Base-by-base conservation (phyloP, 2,797 vertebrate genomes). In the Distichodus sexfasciatus region DNA sequence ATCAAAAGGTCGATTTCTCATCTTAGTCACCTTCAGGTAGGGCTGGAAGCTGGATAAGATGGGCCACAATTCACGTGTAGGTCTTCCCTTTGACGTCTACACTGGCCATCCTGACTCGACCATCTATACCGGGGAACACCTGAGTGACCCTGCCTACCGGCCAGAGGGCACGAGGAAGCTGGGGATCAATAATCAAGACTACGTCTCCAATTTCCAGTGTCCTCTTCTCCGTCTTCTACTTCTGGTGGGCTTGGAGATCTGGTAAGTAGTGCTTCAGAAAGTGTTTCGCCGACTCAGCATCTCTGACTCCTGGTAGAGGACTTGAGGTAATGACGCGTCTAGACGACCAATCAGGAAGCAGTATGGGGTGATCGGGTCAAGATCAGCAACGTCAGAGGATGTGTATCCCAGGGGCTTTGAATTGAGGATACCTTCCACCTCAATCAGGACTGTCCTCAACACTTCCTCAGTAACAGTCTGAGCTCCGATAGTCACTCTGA, bases 161-260 rank as follows among this genome's bases (percentile, higher is more conserved):
- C 36, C 57, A 60, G 24, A 28, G 36, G n/a, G 57, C 35, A 19
- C 57, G 15, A 8, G 31, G 55, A 35, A 60, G 57, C n/a, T 41
- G 57, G 4, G 21, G 24, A 17, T 44, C 59, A 1, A 61, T 11
- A 21, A 59, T 35, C 17, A 40, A 40, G 1, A 28, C 36, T 3
- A 44, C 40, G 8, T 14, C 3, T 3, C n/a, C 41, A 4, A 3
- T 15, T 4, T 14, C 10, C 10, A 38, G 10, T 2, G 6, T 10
- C 14, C 8, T 8, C 2, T 8, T 38, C 2, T 8, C 36, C 6
- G 4, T 38, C 9, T 12, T 38, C 23, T 33, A 57, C 19, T 57
- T 57, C 33, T 57, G 33, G 15, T 17, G 1, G 31, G 10, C 3
- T 23, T 57, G 33, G 1, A 36, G 3, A 11, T 4, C 14, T 1